Percentiles rank a stretch among this genome's conserved stretches.
These are phyloP conservation scores for Platanista minor DNA, from an alignment of 2,113 vertebrate species.

Conservation along the genomic window DNA sequence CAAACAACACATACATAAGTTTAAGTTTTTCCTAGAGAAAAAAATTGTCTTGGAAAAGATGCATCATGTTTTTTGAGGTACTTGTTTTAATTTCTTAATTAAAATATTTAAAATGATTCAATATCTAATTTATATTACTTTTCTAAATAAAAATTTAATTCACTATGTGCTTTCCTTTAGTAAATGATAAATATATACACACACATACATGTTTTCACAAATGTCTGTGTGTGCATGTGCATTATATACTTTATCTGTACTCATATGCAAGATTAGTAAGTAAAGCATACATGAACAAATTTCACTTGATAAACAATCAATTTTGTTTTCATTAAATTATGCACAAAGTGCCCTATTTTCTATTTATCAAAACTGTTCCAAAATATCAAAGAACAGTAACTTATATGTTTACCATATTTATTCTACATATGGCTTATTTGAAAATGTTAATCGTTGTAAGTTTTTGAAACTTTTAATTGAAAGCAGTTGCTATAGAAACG, in stretches of 20 bases:
- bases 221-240: not conserved
- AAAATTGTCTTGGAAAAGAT: not conserved
- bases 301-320: not conserved
- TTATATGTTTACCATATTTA: not conserved
- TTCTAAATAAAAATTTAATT: not conserved
- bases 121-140: not conserved
- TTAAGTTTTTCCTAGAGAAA: not conserved
- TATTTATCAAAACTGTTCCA: not conserved
- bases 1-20: not conserved
- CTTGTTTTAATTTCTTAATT: not conserved
- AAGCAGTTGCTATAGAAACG: not conserved
- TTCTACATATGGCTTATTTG: not conserved
- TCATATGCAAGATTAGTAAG: not conserved
- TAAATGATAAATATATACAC: not conserved
- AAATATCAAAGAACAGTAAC: not conserved
- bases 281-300: not conserved
- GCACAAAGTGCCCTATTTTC: not conserved
- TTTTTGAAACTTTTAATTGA: not conserved
- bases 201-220: not conserved
- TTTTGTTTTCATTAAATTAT: not conserved
- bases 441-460: not conserved
- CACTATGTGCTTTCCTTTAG: not conserved
- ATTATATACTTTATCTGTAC: not conserved
- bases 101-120: not conserved
- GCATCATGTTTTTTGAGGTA: not conserved